Base-by-base conservation (phyloP, 2,797 vertebrate genomes). In the Bradypodion ventrale region DNA sequence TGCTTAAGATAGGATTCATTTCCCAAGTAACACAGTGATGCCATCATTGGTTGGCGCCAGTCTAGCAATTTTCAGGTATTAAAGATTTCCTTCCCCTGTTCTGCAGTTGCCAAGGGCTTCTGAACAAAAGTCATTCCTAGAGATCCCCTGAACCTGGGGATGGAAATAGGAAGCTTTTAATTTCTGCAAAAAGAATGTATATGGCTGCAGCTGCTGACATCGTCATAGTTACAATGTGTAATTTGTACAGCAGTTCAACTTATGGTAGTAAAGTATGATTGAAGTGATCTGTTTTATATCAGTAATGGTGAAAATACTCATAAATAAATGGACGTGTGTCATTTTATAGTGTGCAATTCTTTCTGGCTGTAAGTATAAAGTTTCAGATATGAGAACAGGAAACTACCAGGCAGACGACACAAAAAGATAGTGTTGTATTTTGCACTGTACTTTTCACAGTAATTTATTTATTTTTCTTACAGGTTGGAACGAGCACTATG, bases 401-500 rank as follows among this genome's bases (percentile, higher is more conserved):
- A 78, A 49, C 46, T 56, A 37, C n/a, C 25, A 60, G n/a, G n/a
- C 49, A 19, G 4, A 29, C 5, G 27, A 72, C 1, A 27, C 32
- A 75, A 16, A 49, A 56, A 19, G 52, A 13, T 29, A 76, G 7
- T n/a, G 27, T n/a, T 32, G 29, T 12, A 40, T 15, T 21, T 83
- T 83, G 1, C 27, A 15, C 16, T 52, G 4, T 0, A 4, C 29
- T 74, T 85, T 52, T 46, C 40, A 3, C 19, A 62, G 5, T 32
- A 15, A 4, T 15, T 72, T 62, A 2, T 13, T 49, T 65, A 80
- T n/a, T 12, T 88, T 4, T 69, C 2, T 82, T 87, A 56, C 77
- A 99, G 99, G 97, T 99, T 1, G 99, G 98, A 76, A 96, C 97
- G 21, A 99, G 97, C 95, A 99, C 98, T 0, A 99, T 99, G 99